These are phyloP conservation scores for Enteromius afrohamiltoni DNA, from an alignment of 2,797 vertebrate species.

Conservation along the genomic window DNA sequence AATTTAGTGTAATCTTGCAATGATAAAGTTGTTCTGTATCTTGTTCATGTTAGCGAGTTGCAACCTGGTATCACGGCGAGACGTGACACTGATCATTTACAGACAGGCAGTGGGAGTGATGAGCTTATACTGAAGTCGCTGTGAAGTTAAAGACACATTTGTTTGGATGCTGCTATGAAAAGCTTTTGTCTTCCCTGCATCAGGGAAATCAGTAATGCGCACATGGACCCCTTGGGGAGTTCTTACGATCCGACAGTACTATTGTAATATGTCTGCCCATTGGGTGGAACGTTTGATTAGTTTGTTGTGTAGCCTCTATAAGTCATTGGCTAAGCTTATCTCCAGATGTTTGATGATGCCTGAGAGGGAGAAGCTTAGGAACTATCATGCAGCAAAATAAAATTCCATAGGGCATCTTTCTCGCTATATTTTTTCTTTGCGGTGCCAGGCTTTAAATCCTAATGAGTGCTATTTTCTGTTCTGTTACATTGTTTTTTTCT, in stretches of 20 bases:
- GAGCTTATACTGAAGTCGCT: conserved; percentile 6
- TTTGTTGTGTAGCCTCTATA: conserved; percentile 12
- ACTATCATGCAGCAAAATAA: background rate
- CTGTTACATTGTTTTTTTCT: background rate
- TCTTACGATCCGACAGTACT: background rate
- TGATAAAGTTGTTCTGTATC: background rate
- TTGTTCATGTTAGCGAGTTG: background rate
- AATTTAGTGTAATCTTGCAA: background rate
- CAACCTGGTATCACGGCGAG: too few relatives aligned
- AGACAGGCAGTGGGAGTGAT: conserved; percentile 6
- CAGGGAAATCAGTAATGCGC: conserved; percentile 5
- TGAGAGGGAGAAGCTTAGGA: conserved; percentile 15
- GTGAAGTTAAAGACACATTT: conserved; percentile 13
- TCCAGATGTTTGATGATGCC: conserved; percentile 19
- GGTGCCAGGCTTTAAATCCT: background rate
- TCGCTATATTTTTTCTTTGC: background rate
- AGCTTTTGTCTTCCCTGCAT: conserved; percentile 6
- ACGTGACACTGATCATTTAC: background rate
- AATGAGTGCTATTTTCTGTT: background rate
- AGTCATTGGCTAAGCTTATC: conserved; percentile 27
- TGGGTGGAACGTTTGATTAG: conserved; percentile 21
- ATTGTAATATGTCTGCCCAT: conserved; percentile 25
- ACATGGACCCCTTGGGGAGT: background rate
- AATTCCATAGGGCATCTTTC: background rate
- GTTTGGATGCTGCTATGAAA: background rate